A percentile compares a stretch with the other conserved stretches of the same genome.
These are phyloP conservation scores for Nylanderia fulva DNA, from an alignment of 1,140 invertebrate genomes.

Conservation along the genomic window DNA sequence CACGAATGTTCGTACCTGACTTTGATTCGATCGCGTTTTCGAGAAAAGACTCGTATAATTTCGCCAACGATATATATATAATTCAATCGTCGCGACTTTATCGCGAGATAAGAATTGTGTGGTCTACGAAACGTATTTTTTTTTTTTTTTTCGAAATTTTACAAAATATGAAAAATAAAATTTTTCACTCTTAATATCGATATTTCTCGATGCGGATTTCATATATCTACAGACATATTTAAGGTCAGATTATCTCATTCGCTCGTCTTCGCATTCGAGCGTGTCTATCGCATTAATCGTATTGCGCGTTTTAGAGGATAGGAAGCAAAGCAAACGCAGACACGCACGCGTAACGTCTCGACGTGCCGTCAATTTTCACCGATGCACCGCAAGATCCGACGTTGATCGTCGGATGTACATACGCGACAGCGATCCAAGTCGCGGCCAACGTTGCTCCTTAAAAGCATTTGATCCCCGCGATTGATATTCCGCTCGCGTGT, in stretches of 20 bases:
- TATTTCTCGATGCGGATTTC: neutral
- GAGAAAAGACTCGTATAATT: constrained; percentile 31
- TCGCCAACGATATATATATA: neutral
- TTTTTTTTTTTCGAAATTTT: too few relatives aligned
- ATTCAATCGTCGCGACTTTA: neutral
- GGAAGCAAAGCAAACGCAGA: neutral
- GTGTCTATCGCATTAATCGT: neutral
- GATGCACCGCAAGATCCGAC: constrained; percentile 17
- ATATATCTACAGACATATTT: neutral
- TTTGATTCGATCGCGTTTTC: constrained; percentile 56
- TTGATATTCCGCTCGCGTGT: constrained; percentile 82
- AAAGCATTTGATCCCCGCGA: constrained; percentile 80
- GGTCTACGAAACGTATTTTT: neutral
- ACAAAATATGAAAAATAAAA: neutral
- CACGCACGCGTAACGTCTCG: neutral
- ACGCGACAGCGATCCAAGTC: constrained; percentile 61
- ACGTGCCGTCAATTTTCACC: constrained; percentile 31
- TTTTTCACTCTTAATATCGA: neutral
- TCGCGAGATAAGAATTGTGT: neutral
- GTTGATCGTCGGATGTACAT: constrained; percentile 9
- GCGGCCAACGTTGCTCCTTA: constrained; percentile 69
- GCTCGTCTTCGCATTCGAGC: neutral
- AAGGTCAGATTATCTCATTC: neutral
- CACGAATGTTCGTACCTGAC: constrained; percentile 41
- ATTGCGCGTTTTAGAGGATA: neutral